Conservation (phyloP, 2,797 vertebrate species). For the Enteromius unitaeniatus region DNA sequence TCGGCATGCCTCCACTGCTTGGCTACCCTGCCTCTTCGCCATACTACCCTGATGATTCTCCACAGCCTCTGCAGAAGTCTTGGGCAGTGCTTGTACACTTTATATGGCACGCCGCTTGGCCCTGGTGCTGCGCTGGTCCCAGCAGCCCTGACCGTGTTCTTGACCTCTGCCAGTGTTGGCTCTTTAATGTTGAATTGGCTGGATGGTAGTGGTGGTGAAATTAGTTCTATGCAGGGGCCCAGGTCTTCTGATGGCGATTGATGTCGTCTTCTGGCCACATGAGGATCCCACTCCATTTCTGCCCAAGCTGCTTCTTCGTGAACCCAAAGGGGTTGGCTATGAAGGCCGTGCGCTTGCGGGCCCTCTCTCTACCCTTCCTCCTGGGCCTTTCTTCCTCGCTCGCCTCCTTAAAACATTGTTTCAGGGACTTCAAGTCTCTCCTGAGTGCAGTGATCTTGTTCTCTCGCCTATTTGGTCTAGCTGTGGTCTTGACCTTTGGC, state of each 20-base stretch:
- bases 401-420: too few relatives aligned
- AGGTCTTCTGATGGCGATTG: not conserved
- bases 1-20: not conserved
- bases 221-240: not conserved
- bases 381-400: too few relatives aligned
- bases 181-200: not conserved
- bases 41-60: not conserved
- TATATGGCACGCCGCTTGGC: not conserved
- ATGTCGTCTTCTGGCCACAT: not conserved
- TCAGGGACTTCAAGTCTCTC: too few relatives aligned
- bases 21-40: not conserved
- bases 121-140: not conserved
- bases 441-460: too few relatives aligned
- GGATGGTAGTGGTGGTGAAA: not conserved
- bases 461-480: too few relatives aligned
- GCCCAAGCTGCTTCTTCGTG: not conserved
- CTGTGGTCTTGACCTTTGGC: too few relatives aligned
- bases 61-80: not conserved
- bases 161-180: not conserved
- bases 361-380: too few relatives aligned
- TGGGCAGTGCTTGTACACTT: not conserved
- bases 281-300: not conserved
- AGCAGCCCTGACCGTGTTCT: too few relatives aligned
- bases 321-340: not conserved
- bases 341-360: too few relatives aligned